A percentile compares a stretch with the other conserved stretches of the same genome.
These are phyloP conservation scores for Hecatera dysodea DNA, from an alignment of 2,888 invertebrate species.

Conservation along the genomic window DNA sequence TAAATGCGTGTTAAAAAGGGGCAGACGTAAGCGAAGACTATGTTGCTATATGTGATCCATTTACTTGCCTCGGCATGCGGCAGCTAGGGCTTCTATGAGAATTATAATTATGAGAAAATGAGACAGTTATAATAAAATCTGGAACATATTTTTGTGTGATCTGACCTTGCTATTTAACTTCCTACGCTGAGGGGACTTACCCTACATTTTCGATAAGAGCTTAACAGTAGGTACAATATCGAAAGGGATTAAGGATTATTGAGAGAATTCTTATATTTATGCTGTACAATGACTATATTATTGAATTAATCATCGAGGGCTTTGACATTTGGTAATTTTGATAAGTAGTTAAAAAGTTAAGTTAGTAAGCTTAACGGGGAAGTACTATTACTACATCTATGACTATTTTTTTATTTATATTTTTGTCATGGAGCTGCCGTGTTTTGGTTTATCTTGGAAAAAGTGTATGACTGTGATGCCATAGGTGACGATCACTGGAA, in stretches of 20 bases:
- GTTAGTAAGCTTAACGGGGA: background rate
- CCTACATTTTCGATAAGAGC: slow-evolving; percentile 31
- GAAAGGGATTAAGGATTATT: slow-evolving; percentile 23
- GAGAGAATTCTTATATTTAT: slow-evolving; percentile 15
- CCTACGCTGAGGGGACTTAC: slow-evolving; percentile 33
- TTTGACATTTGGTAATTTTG: slow-evolving; percentile 13
- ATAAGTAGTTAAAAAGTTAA: background rate
- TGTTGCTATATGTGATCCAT: too few species aligned
- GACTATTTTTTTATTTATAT: background rate
- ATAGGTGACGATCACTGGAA: too few species aligned
- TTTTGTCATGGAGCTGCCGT: too few species aligned
- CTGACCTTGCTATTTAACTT: slow-evolving; percentile 7
- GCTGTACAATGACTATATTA: slow-evolving; percentile 3
- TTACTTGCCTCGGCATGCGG: too few species aligned
- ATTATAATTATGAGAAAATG: background rate
- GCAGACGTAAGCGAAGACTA: too few species aligned
- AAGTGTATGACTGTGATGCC: too few species aligned
- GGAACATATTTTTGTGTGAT: too few species aligned
- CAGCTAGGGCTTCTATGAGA: background rate
- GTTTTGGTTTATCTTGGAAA: too few species aligned
- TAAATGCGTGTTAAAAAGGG: too few species aligned
- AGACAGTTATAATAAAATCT: background rate
- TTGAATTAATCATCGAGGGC: background rate
- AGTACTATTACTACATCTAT: background rate
- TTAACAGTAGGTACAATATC: slow-evolving; percentile 2